phyloP scores from a whole-genome alignment of 2,113 vertebrate genomes.

The Anarrhichthys ocellatus region DNA sequence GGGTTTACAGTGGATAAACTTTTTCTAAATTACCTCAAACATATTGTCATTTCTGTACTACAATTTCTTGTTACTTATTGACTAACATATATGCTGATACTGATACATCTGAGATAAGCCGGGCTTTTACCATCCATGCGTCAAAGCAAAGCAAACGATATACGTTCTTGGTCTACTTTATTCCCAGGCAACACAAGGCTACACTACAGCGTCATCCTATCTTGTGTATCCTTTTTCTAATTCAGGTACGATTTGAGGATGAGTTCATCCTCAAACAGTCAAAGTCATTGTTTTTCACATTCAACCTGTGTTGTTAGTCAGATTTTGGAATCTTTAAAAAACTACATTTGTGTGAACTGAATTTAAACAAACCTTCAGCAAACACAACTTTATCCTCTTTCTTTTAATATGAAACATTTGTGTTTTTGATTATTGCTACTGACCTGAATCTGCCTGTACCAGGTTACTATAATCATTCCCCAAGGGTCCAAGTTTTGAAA shows the following conservation, averaged over 20 bases:
- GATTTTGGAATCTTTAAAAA: neutral
- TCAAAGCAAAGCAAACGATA: conserved; percentile 13
- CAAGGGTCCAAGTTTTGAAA: conserved; percentile 32
- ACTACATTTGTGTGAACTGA: neutral
- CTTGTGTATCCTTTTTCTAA: neutral
- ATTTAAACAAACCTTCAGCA: neutral
- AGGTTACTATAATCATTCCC: neutral
- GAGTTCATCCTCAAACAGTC: neutral
- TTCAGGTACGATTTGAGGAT: neutral
- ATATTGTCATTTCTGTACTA: neutral
- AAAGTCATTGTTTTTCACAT: neutral
- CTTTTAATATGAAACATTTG: neutral
- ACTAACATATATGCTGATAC: neutral
- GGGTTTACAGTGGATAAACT: neutral
- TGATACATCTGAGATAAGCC: conserved; percentile 1
- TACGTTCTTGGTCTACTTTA: neutral
- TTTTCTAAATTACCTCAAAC: neutral
- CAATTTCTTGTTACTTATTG: neutral
- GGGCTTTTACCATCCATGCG: neutral
- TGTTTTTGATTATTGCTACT: conserved; percentile 17
- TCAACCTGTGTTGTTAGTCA: neutral
- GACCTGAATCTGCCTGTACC: conserved; percentile 34
- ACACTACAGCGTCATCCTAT: neutral
- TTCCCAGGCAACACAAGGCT: neutral
- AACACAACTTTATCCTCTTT: neutral